Conservation (phyloP, 2,113 vertebrate genomes). For the Sisor rabdophorus region DNA sequence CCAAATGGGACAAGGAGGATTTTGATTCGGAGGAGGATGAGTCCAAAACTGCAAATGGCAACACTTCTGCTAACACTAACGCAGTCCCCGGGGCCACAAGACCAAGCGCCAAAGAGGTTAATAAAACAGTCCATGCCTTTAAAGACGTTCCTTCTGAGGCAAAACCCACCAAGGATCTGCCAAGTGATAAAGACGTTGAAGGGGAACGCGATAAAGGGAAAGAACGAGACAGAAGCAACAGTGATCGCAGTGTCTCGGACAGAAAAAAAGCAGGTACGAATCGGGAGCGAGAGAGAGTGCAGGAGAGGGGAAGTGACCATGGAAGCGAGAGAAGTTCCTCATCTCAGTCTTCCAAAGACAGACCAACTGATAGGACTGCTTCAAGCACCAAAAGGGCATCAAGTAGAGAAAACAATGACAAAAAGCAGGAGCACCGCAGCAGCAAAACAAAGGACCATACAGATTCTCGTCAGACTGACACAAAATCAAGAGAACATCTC, state of each 20-base stretch:
- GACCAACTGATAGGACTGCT: conserved; percentile 71
- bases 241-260: conserved; percentile 47
- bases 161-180: conserved; percentile 55
- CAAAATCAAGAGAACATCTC: conserved; percentile 58
- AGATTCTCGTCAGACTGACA: conserved; percentile 71
- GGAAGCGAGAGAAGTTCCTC: conserved; percentile 60
- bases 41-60: conserved; percentile 54
- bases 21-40: conserved; percentile 85
- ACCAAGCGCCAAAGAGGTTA: conserved; percentile 65
- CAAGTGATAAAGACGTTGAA: conserved; percentile 54
- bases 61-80: conserved; percentile 19
- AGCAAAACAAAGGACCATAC: conserved; percentile 64
- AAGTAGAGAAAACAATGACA: conserved; percentile 69
- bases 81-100: conserved; percentile 57
- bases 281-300: conserved; percentile 64
- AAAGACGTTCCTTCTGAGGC: conserved; percentile 63
- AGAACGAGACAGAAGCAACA: conserved; percentile 31
- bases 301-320: conserved; percentile 66
- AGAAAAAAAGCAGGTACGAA: conserved; percentile 42
- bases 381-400: conserved; percentile 56
- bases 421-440: conserved; percentile 59
- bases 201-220: conserved; percentile 40
- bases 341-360: conserved; percentile 74
- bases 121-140: conserved; percentile 61
- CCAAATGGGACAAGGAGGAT: conserved; percentile 85